Conservation (phyloP, 2,113 vertebrate genomes). For the Hydrolagus affinis region DNA sequence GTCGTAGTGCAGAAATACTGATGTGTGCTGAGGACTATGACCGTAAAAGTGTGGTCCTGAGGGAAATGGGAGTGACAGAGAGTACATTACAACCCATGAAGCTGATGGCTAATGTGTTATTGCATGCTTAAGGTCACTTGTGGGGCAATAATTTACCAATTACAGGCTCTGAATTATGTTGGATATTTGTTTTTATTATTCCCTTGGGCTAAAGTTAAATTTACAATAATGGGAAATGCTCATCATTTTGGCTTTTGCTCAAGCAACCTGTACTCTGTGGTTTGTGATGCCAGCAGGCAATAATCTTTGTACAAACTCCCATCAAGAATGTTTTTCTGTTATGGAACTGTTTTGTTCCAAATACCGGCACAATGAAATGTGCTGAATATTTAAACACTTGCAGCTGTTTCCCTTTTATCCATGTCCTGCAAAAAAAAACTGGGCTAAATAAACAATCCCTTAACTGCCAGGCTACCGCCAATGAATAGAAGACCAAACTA, state of each 20-base stretch:
- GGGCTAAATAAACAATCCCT: no score
- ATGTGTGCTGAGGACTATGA: not conserved
- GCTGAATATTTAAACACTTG: no score
- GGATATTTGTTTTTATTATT: not conserved
- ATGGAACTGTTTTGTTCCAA: no score
- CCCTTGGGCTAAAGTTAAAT: not conserved
- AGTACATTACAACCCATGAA: not conserved
- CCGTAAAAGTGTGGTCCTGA: not conserved
- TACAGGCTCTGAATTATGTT: not conserved
- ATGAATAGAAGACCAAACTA: no score
- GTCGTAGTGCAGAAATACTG: not conserved
- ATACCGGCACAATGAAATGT: no score
- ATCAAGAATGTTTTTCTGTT: no score
- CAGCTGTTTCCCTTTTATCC: no score
- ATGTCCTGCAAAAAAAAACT: no score
- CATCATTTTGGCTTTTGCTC: not conserved
- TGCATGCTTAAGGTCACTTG: not conserved
- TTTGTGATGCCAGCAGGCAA: no score
- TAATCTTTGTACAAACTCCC: no score
- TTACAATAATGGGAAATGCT: not conserved
- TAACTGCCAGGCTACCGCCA: no score
- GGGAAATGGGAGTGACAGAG: not conserved
- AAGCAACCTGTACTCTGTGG: not conserved
- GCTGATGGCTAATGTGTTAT: no score
- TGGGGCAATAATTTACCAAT: not conserved